Evolutionary conservation across 2,888 invertebrate species (phyloP).

Genomic region (Ophion costatus): DNA sequence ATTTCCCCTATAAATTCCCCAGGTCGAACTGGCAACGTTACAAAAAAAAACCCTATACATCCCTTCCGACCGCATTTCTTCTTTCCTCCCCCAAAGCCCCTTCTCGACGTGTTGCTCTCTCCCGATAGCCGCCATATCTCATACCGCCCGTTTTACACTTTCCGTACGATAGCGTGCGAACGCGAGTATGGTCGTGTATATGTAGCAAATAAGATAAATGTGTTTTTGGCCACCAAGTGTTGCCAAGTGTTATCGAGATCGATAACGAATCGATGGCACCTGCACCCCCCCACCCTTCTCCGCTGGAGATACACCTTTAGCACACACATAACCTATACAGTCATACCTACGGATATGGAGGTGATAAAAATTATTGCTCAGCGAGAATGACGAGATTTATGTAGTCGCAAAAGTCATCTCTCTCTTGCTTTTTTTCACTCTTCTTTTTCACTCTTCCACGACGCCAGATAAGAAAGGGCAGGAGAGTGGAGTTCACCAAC

Average conservation of each 20-base stretch:
- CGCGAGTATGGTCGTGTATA: conserved; percentile 21
- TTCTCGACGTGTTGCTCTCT: conserved; percentile 31
- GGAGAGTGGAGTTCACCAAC: conserved; percentile 5
- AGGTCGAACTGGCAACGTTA: not conserved
- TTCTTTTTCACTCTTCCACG: conserved; percentile 29
- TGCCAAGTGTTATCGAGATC: conserved; percentile 52
- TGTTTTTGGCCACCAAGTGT: conserved; percentile 23
- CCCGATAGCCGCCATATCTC: conserved; percentile 15
- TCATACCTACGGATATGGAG: conserved; percentile 9
- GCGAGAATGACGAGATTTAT: conserved; percentile 51
- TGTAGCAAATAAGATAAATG: conserved; percentile 47
- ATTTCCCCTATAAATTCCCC: not conserved
- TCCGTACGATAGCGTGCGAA: conserved; percentile 13
- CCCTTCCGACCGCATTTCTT: too few species aligned
- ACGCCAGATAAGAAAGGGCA: conserved; percentile 50
- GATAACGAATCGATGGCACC: conserved; percentile 43
- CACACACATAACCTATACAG: conserved; percentile 1
- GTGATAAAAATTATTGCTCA: conserved; percentile 47
- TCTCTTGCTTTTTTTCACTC: not conserved
- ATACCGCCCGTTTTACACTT: conserved; percentile 26
- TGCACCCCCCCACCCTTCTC: not conserved
- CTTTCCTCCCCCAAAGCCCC: not conserved
- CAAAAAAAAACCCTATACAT: too few species aligned
- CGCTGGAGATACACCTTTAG: conserved; percentile 13
- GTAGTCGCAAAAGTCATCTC: conserved; percentile 41